Base-by-base conservation (phyloP, 1,140 invertebrate genomes). In the Drosophila truncata region DNA sequence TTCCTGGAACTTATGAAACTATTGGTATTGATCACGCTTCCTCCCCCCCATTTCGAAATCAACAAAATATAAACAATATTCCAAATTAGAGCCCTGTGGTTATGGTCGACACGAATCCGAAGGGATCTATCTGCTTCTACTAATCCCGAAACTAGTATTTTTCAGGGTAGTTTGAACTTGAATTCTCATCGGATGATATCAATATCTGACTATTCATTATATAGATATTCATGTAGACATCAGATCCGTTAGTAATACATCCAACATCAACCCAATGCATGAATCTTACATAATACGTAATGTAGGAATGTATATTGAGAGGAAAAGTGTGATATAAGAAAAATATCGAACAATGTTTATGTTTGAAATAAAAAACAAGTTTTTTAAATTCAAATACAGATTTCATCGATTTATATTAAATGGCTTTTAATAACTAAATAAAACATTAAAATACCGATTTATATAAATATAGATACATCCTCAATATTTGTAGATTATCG, bases 91-190 rank as follows among this genome's bases (percentile, higher is more conserved):
- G 23, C 59, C 41, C 41, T 60, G 49, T 75, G 84, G 84, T 87
- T 70, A 66, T 50, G 83, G 83, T 74, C 57, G 55, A 18, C 42
- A 64, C 37, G 41, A 39, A 60, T 80, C 35, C 37, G 25, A 52
- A 44, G 23, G 47, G 16, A 70, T 67, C 29, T 23, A 52, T 57
- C 29, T 64, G 76, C 76, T 80, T 77, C 16, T 88, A 84, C 84
- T 87, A 88, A 87, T 72, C 70, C 39, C 39, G 23, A 46, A 65
- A 49, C 47, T n/a, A 76, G 23, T 46, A 29, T 27, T 39, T 16
- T 10, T 37, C 8, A 23, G 37, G 14, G 61, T 42, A 70, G 25
- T 66, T 23, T 52, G 18, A 50, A 66, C 7, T 60, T 13, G 10
- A 31, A 11, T 13, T 31, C 2, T 14, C 16, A 41, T 31, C 42